Evolutionary conservation across 2,113 vertebrate species (phyloP).

Genomic region (Cebus imitator): DNA sequence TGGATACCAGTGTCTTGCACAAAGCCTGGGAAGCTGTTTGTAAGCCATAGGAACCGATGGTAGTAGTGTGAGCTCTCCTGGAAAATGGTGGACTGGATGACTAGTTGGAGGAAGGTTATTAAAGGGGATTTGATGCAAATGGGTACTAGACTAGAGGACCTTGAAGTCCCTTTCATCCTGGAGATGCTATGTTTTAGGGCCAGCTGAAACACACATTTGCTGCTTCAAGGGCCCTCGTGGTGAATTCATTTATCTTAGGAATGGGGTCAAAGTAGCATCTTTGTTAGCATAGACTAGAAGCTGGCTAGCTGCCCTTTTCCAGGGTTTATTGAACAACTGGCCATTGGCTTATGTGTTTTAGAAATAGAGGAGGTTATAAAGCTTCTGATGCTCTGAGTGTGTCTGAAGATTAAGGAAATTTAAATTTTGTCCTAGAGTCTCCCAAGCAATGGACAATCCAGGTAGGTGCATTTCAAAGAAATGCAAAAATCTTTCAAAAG

Average conservation of each 20-base stretch:
- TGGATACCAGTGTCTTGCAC: not conserved
- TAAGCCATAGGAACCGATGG: not conserved
- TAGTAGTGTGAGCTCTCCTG: not conserved
- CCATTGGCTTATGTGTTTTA: not conserved
- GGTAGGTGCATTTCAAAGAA: constrained; percentile 17
- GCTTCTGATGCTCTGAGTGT: constrained; percentile 44
- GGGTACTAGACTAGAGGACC: not conserved
- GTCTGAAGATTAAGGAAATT: constrained; percentile 60
- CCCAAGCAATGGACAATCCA: not conserved
- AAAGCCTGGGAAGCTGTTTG: not conserved
- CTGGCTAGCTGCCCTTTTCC: not conserved
- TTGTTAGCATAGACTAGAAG: not conserved
- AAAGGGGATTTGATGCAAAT: not conserved
- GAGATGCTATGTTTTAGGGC: not conserved
- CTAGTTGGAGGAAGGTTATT: not conserved
- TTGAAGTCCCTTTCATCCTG: not conserved
- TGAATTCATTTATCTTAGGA: not conserved
- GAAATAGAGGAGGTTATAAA: not conserved
- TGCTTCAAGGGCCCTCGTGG: not conserved
- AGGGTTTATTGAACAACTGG: not conserved
- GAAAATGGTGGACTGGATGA: not conserved
- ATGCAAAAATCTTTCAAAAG: constrained; percentile 15
- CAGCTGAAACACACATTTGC: not conserved
- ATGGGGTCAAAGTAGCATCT: not conserved
- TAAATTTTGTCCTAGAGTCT: constrained; percentile 48